Evolutionary conservation across 2,113 vertebrate genomes (phyloP), one percentile per base, ranked within the genome.

Genomic region (Dipodomys ordii): DNA sequence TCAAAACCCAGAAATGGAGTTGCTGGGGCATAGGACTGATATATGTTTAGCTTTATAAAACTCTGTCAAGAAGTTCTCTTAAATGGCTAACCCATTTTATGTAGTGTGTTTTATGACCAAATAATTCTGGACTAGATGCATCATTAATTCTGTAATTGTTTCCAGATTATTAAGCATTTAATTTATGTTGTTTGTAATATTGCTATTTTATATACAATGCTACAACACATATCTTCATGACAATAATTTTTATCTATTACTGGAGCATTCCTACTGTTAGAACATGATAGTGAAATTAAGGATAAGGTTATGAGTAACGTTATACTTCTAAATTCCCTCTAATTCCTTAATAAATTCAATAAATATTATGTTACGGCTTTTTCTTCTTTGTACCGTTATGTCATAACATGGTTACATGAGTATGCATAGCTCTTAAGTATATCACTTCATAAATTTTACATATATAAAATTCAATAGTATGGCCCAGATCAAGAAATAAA

Each of bases 201-300:
- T 49, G 4, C 4, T 72, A 68, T 84, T 71, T 62, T 35, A 72
- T 18, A 81, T 2, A 28, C 65, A 84, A 87, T 79, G 27, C 20
- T 80, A 0, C 11, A 72, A 49, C 49, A 16, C 84, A 60, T 2
- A 30, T 5, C 6, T 68, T 80, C 1, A 16, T 57, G 35, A 1
- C 94, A 82, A 80, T 84, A 80, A 60, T 35, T n/a, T 91, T 90
- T 88, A 64, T 46, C 57, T 90, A 7, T 83, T 88, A 82, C 23
- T 84, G 22, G 60, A 89, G 71, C 62, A 81, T 68, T 94, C 92
- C n/a, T 71, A 4, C 28, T 82, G 11, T 44, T 60, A 8, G 3
- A 77, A 78, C 81, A 89, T 72, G 72, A 32, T 53, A 84, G 35
- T 81, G 11, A 72, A 23, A 39, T n/a, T 46, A 71, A 35, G 15